Evolutionary conservation across 2,888 invertebrate species (phyloP).

Genomic region (Autographa gamma): DNA sequence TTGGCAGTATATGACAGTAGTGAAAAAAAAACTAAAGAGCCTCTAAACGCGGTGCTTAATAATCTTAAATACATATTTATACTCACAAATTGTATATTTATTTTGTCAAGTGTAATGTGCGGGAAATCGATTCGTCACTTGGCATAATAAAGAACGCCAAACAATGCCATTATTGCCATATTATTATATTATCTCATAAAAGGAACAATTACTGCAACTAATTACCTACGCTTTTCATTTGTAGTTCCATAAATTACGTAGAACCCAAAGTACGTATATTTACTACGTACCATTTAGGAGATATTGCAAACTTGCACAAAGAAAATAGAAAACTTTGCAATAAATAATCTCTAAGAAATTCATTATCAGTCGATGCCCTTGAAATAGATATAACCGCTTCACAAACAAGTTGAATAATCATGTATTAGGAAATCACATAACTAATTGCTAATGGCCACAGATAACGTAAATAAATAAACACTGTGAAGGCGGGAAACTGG

Average conservation of each 20-base stretch:
- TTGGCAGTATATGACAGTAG: no score
- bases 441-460: conserved; percentile 44
- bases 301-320: background rate
- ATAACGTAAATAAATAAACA: conserved; percentile 44
- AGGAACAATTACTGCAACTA: background rate
- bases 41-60: no score
- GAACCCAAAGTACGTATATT: background rate
- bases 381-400: conserved; percentile 25
- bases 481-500: conserved; percentile 48
- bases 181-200: background rate
- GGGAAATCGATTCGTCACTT: background rate
- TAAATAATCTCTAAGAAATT: background rate
- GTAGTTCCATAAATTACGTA: background rate
- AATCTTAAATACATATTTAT: no score
- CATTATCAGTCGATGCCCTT: conserved; percentile 26
- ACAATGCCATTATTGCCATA: background rate
- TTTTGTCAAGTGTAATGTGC: no score
- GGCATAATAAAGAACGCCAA: background rate
- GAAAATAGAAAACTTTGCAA: conserved; percentile 4
- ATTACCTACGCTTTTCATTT: background rate
- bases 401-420: conserved; percentile 43
- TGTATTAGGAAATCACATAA: conserved; percentile 37
- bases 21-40: no score
- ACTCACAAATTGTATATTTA: no score
- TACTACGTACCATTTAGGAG: background rate